A percentile compares a stretch with the other conserved stretches of the same genome.
phyloP scores from a whole-genome alignment of 35 echinoderm and acorn worm genomes.

The Lytechinus pictus region DNA sequence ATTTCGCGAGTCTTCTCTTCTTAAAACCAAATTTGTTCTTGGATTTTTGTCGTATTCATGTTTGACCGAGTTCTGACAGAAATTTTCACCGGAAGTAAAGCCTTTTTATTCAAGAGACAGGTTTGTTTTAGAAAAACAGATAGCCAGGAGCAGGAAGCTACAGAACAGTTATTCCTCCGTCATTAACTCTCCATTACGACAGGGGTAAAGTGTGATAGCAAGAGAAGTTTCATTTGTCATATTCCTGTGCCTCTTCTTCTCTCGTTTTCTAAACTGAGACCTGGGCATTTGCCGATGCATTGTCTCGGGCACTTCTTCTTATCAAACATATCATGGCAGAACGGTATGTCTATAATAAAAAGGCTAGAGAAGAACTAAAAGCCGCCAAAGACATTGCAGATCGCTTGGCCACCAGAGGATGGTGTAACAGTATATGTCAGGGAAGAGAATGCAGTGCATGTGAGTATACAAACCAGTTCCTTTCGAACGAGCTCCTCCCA shows the following conservation, averaged over 20 bases:
- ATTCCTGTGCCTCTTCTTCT: not conserved
- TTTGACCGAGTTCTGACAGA: not conserved
- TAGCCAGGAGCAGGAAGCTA: not conserved
- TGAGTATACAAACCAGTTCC: not conserved
- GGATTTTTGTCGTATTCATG: not conserved
- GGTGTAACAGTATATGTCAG: constrained; percentile 36
- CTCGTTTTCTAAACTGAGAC: not conserved
- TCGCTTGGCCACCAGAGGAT: constrained; percentile 36
- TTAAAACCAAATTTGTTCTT: not conserved
- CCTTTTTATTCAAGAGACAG: not conserved
- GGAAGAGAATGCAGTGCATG: constrained; percentile 52
- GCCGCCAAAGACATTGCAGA: constrained; percentile 6
- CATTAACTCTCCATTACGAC: not conserved
- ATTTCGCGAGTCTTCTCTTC: not conserved
- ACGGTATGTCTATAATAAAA: constrained; percentile 41
- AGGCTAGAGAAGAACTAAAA: constrained; percentile 9
- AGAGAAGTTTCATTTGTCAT: not conserved
- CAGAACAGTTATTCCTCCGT: not conserved
- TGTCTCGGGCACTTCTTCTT: not conserved
- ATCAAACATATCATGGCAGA: constrained; percentile 21
- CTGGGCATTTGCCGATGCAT: not conserved
- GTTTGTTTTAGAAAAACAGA: not conserved
- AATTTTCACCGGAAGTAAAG: not conserved
- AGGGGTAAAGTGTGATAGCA: not conserved
- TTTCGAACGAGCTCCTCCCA: too few relatives aligned